Base-by-base conservation (phyloP, 2,888 invertebrate genomes). In the Erebia palarica region DNA sequence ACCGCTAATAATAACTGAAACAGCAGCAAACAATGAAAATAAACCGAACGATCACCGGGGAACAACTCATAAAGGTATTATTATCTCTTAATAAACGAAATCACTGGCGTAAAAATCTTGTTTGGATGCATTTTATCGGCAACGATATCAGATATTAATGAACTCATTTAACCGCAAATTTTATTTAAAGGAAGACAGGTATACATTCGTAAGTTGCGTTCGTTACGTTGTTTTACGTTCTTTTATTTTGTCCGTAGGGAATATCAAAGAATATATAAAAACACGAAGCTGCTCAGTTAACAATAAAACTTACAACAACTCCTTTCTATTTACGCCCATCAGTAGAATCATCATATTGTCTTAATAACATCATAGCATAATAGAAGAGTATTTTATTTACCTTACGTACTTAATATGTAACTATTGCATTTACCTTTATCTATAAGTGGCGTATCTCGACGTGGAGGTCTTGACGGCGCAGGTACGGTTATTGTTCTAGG, bases 401-500 rank as follows among this genome's bases (percentile, higher is more conserved):
- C 13, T 14, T 49, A 49, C 49, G 4, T 13, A 13, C 14, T 49
- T 49, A 5, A 13, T 49, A 49, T 49, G 36, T 36, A 49, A 13
- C 13, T 49, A 14, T 14, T 13, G 11, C 49, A 14, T 13, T 51
- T 53, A 93, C 94, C 93, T 88, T 94, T 94, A 74, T 93, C 93
- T 70, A 88, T 81, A 42, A 85, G 80, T 8, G 92, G 93, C 36
- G 87, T 86, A 73, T 94, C 94, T n/a, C 89, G 86, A 18, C 91
- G 86, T 1, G 92, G 92, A 58, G 92, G 90, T 71, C 84, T 84
- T 10, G 93, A 92, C 0, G 92, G 90, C 2, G 92, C 90, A n/a
- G 92, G 90, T 14, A 84, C 68, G 0, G 92, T 92, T 69, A 86
- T 65, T 14, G 96, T 96, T 74, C 95, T 95, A 63, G 97, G 96